Evolutionary conservation across 2,888 invertebrate species (phyloP), one percentile per base, ranked within the genome.

Genomic region (Steromphala cineraria): DNA sequence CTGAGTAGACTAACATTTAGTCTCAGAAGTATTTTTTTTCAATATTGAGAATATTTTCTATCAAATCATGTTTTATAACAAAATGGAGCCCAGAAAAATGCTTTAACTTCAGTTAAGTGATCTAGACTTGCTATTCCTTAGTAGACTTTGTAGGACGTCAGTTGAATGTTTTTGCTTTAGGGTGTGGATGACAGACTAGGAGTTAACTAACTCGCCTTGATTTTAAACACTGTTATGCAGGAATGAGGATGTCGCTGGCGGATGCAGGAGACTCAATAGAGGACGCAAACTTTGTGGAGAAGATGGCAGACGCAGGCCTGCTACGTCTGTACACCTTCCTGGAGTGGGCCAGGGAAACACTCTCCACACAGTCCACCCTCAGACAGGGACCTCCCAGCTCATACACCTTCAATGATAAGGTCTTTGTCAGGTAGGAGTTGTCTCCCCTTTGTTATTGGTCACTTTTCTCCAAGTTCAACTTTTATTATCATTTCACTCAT

Each of bases 261-360:
- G 99, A 99, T 94, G 96, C 99, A 0, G 99, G 99, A 0, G 99
- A 99, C 94, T 97, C 98, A 0, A 95, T 99, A 0, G 99, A 99
- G 94, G 99, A 99, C 94, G 99, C 99, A 0, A 99, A 99, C 94
- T 99, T 99, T 94, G 97, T 98, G 7, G 98, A 97, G 93, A 96
- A 95, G 85, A 97, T 96, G 84, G 99, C 99, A 0, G 98, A 99
- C 94, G 98, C 98, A 13, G 95, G 98, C 1, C 97, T 99, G 89
- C 95, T 99, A 78, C 95, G 99, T 53, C 95, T 99, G 55, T 99
- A 96, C 93, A 97, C 97, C 0, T 97, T 98, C 89, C 96, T 99
- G 87, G 99, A 99, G 93, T 99, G 99, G 99, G 97, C 97, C 0
- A 85, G 98, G 92, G 99, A 98, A 80, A 92, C 91, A 86, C 53